Base-by-base conservation (phyloP, 92 coral and sea anemone species). In the Virgularia gustaviana region DNA sequence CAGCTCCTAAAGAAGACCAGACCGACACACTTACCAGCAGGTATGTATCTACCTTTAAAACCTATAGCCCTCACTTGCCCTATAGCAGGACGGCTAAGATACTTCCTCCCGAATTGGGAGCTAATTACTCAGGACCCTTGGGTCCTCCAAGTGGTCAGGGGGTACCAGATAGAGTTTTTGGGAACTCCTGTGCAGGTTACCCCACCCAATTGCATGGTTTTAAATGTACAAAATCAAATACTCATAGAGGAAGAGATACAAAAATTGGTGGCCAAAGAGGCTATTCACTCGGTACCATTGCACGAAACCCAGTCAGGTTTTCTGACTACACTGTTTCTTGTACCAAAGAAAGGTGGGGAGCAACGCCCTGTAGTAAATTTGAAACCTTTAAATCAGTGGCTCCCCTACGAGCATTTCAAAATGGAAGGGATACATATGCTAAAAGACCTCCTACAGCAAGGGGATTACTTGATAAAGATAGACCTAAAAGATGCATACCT, bases 401-500 rank as follows among this genome's bases (percentile, higher is more conserved):
- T 63, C 4, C 64, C 78, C 49, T 78, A 81, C 84, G 38, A 81
- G 63, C 84, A 86, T 45, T 86, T 86, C 90, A 86, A 86, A 35
- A 86, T 86, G 82, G 81, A 81, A 53, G 83, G 81, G 45, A 80
- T 85, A 31, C 79, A 61, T 29, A 82, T 82, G 76, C 41, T 85
- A 64, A 71, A 58, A 55, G 86, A 77, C 52, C 74, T 85, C 31
- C 36, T 85, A 22, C 51, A 62, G 63, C 72, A 74, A 44, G 81
- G 75, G 55, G 81, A 81, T 56, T 81, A 31, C 39, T 28, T 81
- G 70, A 73, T 49, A 30, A 85, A 85, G 31, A 52, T 77, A 75
- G 86, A 85, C 70, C 83, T 85, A 32, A 79, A 85, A 47, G 89
- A 85, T 65, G 83, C 89, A 9, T 85, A 85, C 61, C 37, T 65